phyloP scores from a whole-genome alignment of 1,140 invertebrate genomes.

The Drosophila persimilis region DNA sequence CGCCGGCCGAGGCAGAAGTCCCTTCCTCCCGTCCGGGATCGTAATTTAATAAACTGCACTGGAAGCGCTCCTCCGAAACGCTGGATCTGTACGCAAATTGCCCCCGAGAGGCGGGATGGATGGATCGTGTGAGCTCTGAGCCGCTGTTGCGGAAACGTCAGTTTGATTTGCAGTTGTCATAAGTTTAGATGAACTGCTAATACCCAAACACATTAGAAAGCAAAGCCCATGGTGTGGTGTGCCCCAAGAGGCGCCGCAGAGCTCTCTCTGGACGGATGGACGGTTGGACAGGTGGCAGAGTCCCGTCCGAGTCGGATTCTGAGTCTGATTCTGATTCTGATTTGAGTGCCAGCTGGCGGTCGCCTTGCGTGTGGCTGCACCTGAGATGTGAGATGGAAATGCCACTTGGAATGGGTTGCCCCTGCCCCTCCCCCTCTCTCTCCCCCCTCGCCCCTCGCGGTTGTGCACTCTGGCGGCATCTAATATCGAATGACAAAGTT shows the following conservation, averaged over 20 bases:
- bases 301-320: too few species aligned
- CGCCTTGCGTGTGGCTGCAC: conserved; percentile 40
- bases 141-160: conserved; percentile 72
- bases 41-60: conserved; percentile 77
- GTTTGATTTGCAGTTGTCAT: conserved; percentile 81
- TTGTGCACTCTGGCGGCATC: conserved; percentile 62
- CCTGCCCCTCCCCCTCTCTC: background rate
- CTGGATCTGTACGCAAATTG: conserved; percentile 61
- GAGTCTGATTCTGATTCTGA: conserved; percentile 5
- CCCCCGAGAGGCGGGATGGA: conserved; percentile 18
- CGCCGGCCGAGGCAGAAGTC: conserved; percentile 14
- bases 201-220: conserved; percentile 80
- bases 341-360: conserved; percentile 49
- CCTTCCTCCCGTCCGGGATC: conserved; percentile 54
- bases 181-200: conserved; percentile 81
- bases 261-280: conserved; percentile 24
- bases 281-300: conserved; percentile 41
- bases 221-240: conserved; percentile 37
- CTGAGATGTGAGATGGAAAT: conserved; percentile 26
- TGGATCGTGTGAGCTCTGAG: conserved; percentile 13
- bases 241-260: conserved; percentile 3
- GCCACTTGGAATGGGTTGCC: background rate
- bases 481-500: conserved; percentile 79
- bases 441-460: background rate
- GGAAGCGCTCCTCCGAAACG: conserved; percentile 44